Base-by-base conservation (phyloP, 2,797 vertebrate species). In the Macrochelys suwanniensis region DNA sequence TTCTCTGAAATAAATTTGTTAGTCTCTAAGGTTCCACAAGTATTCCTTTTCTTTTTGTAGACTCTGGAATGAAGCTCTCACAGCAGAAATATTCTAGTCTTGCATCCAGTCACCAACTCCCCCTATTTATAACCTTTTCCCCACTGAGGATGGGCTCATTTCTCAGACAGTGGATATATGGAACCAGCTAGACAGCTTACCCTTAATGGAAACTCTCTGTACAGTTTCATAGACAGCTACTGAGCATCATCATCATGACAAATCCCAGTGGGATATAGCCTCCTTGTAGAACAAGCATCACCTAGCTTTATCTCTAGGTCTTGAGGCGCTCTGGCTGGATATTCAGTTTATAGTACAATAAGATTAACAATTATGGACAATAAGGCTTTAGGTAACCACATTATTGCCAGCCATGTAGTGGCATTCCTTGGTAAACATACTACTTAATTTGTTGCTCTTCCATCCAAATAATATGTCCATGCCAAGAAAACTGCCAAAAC, bases 171-270 rank as follows among this genome's bases (percentile, higher is more conserved):
- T 45, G 71, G 5, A 47, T 47, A 11, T 26, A 13, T 21, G 42
- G 31, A n/a, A 65, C 61, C 6, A 17, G 23, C 23, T 47, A 28
- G 71, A 45, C 37, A 13, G 21, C 13, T 57, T 83, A 11, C 5
- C 5, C 53, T 80, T 37, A 15, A 6, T 5, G 25, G 50, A 59
- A 89, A 95, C 71, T 80, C 4, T 56, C 85, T 91, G 42, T 49
- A 37, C 0, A 0, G 2, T 80, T 94, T 89, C 77, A 76, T 57
- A 37, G 23, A 82, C 19, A 59, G 6, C 33, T 65, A 53, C 42
- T 42, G 57, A 19, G 74, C 31, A 50, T 94, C 57, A 59, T 31
- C 57, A 57, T 57, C 13, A 68, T 21, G 33, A n/a, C 33, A 68
- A 68, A 68, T n/a, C 61, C n/a, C 33, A 37, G 19, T 37, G 19